Percentiles rank a stretch among this genome's conserved stretches.
phyloP scores from a whole-genome alignment of 2,797 vertebrate species.

The Syndactyla subalaris region DNA sequence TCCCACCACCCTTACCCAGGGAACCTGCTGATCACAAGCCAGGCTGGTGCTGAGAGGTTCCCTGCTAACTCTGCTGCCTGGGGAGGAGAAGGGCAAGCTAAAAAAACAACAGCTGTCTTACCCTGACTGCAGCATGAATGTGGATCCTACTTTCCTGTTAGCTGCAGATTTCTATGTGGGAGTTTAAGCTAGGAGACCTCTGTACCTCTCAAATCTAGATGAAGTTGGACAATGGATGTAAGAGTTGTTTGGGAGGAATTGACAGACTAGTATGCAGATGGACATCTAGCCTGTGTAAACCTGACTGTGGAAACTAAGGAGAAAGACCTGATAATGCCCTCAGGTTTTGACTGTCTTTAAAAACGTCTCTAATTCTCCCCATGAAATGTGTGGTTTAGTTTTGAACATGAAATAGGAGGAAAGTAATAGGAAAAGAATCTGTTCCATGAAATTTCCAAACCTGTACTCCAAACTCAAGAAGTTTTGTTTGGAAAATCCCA shows the following conservation, averaged over 20 bases:
- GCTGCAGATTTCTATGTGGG: accelerated
- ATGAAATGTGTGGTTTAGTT: not conserved
- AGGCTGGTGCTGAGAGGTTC: not conserved
- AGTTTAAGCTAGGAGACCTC: not conserved
- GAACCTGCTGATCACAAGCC: not conserved
- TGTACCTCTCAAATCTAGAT: not conserved
- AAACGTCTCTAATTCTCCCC: not conserved
- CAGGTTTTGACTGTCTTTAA: not conserved
- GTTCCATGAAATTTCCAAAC: not conserved
- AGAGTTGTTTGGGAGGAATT: not conserved
- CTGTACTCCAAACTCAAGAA: not conserved
- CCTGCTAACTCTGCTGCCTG: not conserved
- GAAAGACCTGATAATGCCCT: not conserved
- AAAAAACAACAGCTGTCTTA: not conserved
- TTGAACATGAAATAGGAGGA: not conserved
- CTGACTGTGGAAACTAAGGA: not conserved
- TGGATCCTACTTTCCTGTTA: not conserved
- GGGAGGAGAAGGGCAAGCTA: not conserved
- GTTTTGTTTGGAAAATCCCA: not conserved
- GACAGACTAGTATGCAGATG: not conserved
- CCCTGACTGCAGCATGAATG: accelerated
- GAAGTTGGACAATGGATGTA: not conserved
- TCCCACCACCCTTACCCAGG: not conserved
- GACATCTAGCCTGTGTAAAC: not conserved
- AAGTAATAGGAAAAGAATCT: not conserved